Base-by-base conservation (phyloP, 1,140 invertebrate species). In the Ladona fulva region DNA sequence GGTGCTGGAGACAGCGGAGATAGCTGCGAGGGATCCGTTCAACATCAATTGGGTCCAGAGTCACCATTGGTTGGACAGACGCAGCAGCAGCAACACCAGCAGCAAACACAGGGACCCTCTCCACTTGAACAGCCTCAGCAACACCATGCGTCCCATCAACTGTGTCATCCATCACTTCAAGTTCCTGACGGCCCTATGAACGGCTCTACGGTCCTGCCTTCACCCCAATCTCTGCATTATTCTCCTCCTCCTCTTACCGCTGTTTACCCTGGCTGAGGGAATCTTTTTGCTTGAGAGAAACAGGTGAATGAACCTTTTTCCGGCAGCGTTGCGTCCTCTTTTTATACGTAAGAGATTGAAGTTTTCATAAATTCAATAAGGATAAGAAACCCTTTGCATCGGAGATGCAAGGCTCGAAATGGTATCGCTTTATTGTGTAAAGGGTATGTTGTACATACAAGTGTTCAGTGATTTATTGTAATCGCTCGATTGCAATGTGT, bases 1-100 rank as follows among this genome's bases (percentile, higher is more conserved):
- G 74, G 19, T 12, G 19, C 87, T 87, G 37, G 84, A 85, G 25
- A 80, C 82, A 42, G 77, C 84, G 66, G 78, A 78, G 74, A 80
- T 81, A 75, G 78, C 78, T 59, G 81, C 79, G 25, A 25, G 19
- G 12, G 14, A 42, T 75, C 74, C 24, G 19, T 5, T 12, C 52
- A 66, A 16, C 52, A 66, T 19, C 52, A 66, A 22, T 6, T 66
- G n/a, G 52, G 52, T 16, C 52, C 52, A 66, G 52, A 66, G n/a
- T 19, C 16, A 19, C 52, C 52, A 22, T 22, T 19, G 14, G 5
- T 22, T 3, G n/a, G 14, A 12, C 16, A 22, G 52, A 37, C 29
- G 29, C 52, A 66, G 12, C n/a, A 16, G 5, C 52, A 66, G 12
- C 16, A 3, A 3, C 10, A 19, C 10, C 44, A 52, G 10, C 44